Conservation (phyloP, 1,140 invertebrate species). For the Aphelinus certus region DNA sequence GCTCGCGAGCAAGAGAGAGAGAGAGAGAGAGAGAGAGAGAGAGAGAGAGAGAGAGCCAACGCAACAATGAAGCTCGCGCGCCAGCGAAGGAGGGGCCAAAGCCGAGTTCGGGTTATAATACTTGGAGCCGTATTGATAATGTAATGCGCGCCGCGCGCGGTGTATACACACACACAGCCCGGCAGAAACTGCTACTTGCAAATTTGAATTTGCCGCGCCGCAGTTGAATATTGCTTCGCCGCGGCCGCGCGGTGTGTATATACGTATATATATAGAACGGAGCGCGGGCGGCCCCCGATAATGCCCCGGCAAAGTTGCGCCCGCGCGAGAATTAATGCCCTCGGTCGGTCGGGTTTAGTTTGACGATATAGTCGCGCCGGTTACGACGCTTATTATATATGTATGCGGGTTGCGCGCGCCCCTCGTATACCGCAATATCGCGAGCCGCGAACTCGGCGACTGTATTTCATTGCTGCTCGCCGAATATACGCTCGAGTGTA, state of each 20-base stretch:
- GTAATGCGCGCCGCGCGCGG: conserved; percentile 45
- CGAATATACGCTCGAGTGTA: no score
- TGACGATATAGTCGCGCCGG: neutral
- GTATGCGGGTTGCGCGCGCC: no score
- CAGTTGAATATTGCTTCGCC: conserved; percentile 36
- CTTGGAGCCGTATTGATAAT: conserved; percentile 45
- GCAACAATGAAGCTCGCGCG: conserved; percentile 16
- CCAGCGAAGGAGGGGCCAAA: conserved; percentile 41
- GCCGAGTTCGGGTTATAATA: conserved; percentile 28
- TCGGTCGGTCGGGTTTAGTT: conserved; percentile 14
- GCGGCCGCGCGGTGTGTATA: no score
- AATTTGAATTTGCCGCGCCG: conserved; percentile 41
- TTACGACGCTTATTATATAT: no score
- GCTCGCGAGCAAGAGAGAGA: no score
- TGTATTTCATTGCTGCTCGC: no score
- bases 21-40: no score
- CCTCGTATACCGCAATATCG: no score
- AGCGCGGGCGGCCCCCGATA: conserved; percentile 3
- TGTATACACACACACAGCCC: conserved; percentile 36
- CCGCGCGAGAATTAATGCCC: conserved; percentile 2
- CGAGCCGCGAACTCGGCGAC: no score
- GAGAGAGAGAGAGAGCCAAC: no score
- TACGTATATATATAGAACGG: no score
- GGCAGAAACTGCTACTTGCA: conserved; percentile 41
- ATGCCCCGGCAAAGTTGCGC: conserved; percentile 8